Base-by-base conservation (phyloP, 2,113 vertebrate species). In the Cariama cristata region DNA sequence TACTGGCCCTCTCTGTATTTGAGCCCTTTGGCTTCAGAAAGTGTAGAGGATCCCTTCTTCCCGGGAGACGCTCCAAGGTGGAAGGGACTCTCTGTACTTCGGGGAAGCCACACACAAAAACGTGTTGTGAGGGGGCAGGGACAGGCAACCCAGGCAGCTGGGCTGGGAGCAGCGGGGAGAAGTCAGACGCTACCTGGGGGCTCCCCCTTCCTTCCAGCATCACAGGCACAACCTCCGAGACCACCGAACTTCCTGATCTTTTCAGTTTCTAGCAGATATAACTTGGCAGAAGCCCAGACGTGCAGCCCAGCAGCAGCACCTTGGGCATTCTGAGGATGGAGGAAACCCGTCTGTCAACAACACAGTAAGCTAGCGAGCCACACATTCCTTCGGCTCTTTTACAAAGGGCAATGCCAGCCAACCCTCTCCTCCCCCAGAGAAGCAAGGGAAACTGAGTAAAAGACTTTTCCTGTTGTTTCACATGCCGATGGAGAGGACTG, bases 21-120 rank as follows among this genome's bases (percentile, higher is more conserved):
- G 56, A 94, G 79, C 59, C 74, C 92, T 85, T 80, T 56, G 93
- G 96, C 94, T 92, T n/a, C 7, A 1, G 66, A 60, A 59, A 18
- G 18, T 2, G 55, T 55, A 14, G 77, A 96, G 89, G 81, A n/a
- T 45, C 92, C 88, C 96, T 64, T 45, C 79, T 86, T 45, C 90
- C 88, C 4, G 74, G 97, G 97, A 84, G 94, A 35, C 2, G 13
- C 95, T 96, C 97, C 93, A 91, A 91, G 88, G 62, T 9, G 56
- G 26, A 56, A 38, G 79, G 92, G 73, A 71, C 95, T 79, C 62
- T 69, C n/a, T 79, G 96, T 87, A 9, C 91, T 76, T 38, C 16
- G 21, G 69, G 28, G 86, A 53, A 83, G 90, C 22, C 0, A 69
- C 28, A 2, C 40, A 97, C 96, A 97, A 95, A 96, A 96, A 49